These are phyloP conservation scores for Eupithecia pulchellata DNA, from an alignment of 2,888 invertebrate genomes.

Conservation along the genomic window DNA sequence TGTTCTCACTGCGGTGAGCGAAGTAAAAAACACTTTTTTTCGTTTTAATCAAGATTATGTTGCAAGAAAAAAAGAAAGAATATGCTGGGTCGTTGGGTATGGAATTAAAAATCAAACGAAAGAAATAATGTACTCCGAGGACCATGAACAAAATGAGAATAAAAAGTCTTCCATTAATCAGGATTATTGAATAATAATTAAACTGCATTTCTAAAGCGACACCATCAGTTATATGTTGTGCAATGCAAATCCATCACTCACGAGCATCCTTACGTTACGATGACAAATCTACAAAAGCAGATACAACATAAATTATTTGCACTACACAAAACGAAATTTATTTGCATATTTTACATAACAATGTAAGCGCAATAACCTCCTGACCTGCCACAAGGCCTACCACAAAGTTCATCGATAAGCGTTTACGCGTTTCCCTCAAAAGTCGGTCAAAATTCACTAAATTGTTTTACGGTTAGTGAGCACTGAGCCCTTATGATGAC, in stretches of 20 bases:
- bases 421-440: slow-evolving; percentile 48
- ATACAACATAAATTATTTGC: slow-evolving; percentile 21
- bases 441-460: slow-evolving; percentile 50
- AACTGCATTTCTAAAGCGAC: not conserved
- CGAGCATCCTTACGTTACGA: slow-evolving; percentile 28
- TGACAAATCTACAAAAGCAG: slow-evolving; percentile 31
- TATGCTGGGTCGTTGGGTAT: slow-evolving; percentile 27
- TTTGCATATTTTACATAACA: slow-evolving; percentile 57
- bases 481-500: slow-evolving; percentile 68
- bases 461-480: slow-evolving; percentile 45
- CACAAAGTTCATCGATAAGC: slow-evolving; percentile 60
- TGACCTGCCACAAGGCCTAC: slow-evolving; percentile 75
- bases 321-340: slow-evolving; percentile 45
- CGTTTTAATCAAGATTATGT: slow-evolving; percentile 61
- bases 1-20: slow-evolving; percentile 73
- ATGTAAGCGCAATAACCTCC: slow-evolving; percentile 69
- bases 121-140: not conserved
- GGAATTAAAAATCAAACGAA: slow-evolving; percentile 37
- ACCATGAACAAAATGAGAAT: not conserved
- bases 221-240: not conserved
- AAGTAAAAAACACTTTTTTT: slow-evolving; percentile 61
- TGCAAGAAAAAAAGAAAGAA: slow-evolving; percentile 48
- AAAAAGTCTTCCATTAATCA: not conserved
- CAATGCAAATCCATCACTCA: slow-evolving; percentile 8
- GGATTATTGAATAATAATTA: not conserved